These are phyloP conservation scores for Macroramphosus scolopax DNA, from an alignment of 2,797 vertebrate species.

Conservation along the genomic window DNA sequence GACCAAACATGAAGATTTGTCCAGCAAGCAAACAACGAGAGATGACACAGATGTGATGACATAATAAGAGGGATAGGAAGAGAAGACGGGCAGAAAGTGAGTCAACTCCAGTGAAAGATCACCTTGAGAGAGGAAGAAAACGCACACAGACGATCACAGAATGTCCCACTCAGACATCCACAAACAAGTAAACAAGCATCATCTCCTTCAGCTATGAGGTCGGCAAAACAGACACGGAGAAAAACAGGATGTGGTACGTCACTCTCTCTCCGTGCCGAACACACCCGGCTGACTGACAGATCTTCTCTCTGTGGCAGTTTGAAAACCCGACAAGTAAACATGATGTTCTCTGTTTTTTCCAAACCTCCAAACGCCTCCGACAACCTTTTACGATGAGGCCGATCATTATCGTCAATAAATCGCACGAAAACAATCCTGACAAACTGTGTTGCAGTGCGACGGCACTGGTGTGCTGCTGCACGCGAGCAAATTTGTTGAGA, in stretches of 20 bases:
- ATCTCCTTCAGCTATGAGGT: background rate
- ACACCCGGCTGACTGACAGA: too few species aligned
- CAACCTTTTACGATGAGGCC: background rate
- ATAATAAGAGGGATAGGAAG: background rate
- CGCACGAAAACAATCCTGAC: too few species aligned
- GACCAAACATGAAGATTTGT: conserved; percentile 3
- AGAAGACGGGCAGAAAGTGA: conserved; percentile 18
- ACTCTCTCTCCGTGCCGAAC: too few species aligned
- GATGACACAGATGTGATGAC: conserved; percentile 6
- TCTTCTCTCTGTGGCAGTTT: background rate
- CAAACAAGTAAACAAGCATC: conserved; percentile 3
- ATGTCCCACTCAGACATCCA: too few species aligned
- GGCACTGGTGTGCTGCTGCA: too few species aligned
- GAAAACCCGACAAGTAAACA: too few species aligned
- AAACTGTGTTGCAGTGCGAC: too few species aligned
- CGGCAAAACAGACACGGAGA: conserved; percentile 2
- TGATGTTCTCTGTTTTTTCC: conserved; percentile 1
- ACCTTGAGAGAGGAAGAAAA: conserved; percentile 1
- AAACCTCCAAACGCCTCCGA: background rate
- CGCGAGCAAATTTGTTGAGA: too few species aligned
- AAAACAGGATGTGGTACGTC: conserved; percentile 21
- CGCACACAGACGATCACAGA: too few species aligned
- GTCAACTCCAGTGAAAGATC: too few species aligned
- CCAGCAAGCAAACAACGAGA: background rate
- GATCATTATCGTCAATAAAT: background rate